phyloP scores from a whole-genome alignment of 2,888 invertebrate genomes.

The Netelia melanura region DNA sequence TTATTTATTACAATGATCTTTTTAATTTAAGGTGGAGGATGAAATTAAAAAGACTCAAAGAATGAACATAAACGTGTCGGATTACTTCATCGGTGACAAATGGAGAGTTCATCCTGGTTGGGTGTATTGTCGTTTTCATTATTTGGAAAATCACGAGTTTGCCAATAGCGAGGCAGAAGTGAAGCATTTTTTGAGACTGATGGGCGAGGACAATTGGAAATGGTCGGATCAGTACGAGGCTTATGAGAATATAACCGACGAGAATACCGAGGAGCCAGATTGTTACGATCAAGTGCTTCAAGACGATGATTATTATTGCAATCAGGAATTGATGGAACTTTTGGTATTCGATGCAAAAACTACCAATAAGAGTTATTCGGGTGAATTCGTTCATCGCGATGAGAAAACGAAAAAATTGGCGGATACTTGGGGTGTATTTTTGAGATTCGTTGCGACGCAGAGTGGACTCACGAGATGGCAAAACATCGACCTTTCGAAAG shows the following conservation, averaged over 20 bases:
- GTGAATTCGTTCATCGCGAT: slow-evolving; percentile 80
- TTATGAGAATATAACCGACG: slow-evolving; percentile 74
- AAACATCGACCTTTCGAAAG: slow-evolving; percentile 71
- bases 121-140: slow-evolving; percentile 96
- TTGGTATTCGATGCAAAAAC: slow-evolving; percentile 95
- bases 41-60: slow-evolving; percentile 90
- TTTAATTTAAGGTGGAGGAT: slow-evolving; percentile 88
- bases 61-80: slow-evolving; percentile 89
- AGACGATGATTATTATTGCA: slow-evolving; percentile 92
- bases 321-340: slow-evolving; percentile 93
- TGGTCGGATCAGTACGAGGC: slow-evolving; percentile 88
- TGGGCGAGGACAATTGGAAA: slow-evolving; percentile 87
- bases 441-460: slow-evolving; percentile 94
- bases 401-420: slow-evolving; percentile 87
- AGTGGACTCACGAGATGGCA: slow-evolving; percentile 96
- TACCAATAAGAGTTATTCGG: slow-evolving; percentile 86
- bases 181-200: slow-evolving; percentile 90
- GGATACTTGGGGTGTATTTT: slow-evolving; percentile 89
- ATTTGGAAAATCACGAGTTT: slow-evolving; percentile 91
- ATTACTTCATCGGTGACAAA: slow-evolving; percentile 90
- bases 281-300: slow-evolving; percentile 88
- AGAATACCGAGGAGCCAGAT: slow-evolving; percentile 82
- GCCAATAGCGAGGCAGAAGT: slow-evolving; percentile 91
- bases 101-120: slow-evolving; percentile 95
- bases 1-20: slow-evolving; percentile 24